These are phyloP conservation scores for Apodemus sylvaticus DNA, from an alignment of 2,113 vertebrate species.

Conservation along the genomic window DNA sequence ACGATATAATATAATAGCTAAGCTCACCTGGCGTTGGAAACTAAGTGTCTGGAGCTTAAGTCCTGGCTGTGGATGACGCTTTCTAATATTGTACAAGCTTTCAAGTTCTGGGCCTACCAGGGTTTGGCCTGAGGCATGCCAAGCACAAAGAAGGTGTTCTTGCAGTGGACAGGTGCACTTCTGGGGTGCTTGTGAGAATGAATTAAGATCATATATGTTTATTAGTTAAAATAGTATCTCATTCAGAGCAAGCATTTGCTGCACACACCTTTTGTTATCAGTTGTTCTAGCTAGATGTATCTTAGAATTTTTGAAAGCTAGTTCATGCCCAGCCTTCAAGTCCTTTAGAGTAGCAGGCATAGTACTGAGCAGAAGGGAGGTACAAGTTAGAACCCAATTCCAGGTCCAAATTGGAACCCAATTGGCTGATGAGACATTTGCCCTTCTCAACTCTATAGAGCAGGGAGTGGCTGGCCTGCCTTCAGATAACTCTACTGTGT, in stretches of 20 bases:
- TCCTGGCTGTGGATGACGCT: not conserved
- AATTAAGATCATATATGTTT: not conserved
- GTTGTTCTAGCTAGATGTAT: not conserved
- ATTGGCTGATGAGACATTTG: no score
- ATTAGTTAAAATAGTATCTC: not conserved
- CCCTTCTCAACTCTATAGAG: not conserved
- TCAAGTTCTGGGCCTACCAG: not conserved
- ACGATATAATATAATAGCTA: not conserved
- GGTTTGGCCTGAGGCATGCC: accelerated
- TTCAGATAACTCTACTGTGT: not conserved
- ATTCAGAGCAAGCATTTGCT: not conserved
- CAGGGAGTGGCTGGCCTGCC: not conserved
- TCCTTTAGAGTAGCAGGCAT: not conserved
- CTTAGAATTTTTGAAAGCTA: not conserved
- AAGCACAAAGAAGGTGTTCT: not conserved
- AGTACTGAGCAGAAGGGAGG: not conserved
- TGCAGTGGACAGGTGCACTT: not conserved
- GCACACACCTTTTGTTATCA: not conserved
- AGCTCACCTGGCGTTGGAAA: not conserved
- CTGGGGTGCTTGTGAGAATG: not conserved
- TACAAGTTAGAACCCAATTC: not conserved
- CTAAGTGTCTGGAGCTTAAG: not conserved
- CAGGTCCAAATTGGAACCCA: not conserved
- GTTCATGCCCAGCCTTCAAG: not conserved
- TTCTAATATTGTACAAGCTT: not conserved